phyloP scores from a whole-genome alignment of 2,797 vertebrate species.

The Rhyacichthys aspro region DNA sequence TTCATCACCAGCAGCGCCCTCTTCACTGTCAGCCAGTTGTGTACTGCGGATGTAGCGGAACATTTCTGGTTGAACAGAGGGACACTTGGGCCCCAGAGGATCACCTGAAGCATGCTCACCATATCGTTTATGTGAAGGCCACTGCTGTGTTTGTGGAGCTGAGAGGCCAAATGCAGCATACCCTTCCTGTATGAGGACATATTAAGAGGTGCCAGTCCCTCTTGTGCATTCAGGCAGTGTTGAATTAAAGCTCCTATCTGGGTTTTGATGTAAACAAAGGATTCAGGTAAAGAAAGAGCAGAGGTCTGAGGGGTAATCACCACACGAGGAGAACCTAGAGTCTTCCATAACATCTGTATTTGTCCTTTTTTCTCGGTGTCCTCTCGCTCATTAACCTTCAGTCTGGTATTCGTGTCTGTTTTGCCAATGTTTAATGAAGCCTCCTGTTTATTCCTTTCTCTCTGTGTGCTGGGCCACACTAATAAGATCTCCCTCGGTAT shows the following conservation, averaged over 20 bases:
- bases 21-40: slow-evolving; percentile 80
- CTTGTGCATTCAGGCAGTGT: slow-evolving; percentile 62
- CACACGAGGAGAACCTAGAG: slow-evolving; percentile 72
- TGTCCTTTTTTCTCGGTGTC: neutral
- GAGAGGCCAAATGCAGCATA: slow-evolving; percentile 69
- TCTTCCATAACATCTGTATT: slow-evolving; percentile 63
- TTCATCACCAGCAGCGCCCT: slow-evolving; percentile 80
- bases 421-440: slow-evolving; percentile 2
- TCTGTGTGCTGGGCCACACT: slow-evolving; percentile 57
- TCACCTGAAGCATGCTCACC: slow-evolving; percentile 75
- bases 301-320: slow-evolving; percentile 61
- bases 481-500: slow-evolving; percentile 75
- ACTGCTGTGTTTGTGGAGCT: slow-evolving; percentile 64
- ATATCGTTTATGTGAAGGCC: slow-evolving; percentile 51
- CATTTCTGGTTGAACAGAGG: slow-evolving; percentile 56
- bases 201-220: slow-evolving; percentile 25
- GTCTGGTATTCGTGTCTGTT: neutral
- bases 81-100: slow-evolving; percentile 84
- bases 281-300: neutral
- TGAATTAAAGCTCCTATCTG: slow-evolving; percentile 75
- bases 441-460: neutral
- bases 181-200: slow-evolving; percentile 68
- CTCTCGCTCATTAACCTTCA: slow-evolving; percentile 4
- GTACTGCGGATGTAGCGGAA: slow-evolving; percentile 43
- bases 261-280: slow-evolving; percentile 55